phyloP scores from a whole-genome alignment of 2,888 invertebrate species.

The Aphidoletes aphidimyza region DNA sequence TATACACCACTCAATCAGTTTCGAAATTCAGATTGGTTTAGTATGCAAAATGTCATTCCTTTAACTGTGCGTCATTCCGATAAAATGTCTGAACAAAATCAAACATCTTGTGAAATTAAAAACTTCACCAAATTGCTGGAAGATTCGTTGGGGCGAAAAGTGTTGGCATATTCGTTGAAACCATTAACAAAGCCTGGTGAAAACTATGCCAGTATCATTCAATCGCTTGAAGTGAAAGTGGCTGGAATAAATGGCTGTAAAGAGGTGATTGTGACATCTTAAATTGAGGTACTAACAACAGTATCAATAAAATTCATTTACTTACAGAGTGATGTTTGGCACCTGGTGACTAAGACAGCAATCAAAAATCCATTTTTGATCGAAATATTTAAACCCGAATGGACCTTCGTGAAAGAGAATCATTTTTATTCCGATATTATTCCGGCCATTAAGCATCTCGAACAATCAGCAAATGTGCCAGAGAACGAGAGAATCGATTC shows the following conservation, averaged over 20 bases:
- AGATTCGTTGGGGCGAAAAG: background rate
- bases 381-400: too few species aligned
- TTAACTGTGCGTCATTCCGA: too few species aligned
- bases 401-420: too few species aligned
- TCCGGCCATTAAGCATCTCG: background rate
- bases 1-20: too few species aligned
- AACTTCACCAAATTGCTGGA: background rate
- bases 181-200: background rate
- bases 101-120: background rate
- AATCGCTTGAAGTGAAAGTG: background rate
- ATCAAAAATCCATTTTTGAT: background rate
- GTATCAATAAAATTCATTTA: background rate
- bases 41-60: too few species aligned
- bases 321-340: background rate
- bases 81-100: too few species aligned
- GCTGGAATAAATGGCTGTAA: background rate
- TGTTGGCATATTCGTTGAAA: background rate
- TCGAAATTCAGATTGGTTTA: too few species aligned
- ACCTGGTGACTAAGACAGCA: background rate
- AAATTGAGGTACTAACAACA: background rate
- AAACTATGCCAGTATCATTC: background rate
- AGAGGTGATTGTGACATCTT: too few species aligned
- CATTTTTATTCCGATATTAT: background rate
- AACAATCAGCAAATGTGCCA: background rate
- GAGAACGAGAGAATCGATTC: background rate